Base-by-base conservation (phyloP, 2,888 invertebrate species). In the Parnassius orleans region DNA sequence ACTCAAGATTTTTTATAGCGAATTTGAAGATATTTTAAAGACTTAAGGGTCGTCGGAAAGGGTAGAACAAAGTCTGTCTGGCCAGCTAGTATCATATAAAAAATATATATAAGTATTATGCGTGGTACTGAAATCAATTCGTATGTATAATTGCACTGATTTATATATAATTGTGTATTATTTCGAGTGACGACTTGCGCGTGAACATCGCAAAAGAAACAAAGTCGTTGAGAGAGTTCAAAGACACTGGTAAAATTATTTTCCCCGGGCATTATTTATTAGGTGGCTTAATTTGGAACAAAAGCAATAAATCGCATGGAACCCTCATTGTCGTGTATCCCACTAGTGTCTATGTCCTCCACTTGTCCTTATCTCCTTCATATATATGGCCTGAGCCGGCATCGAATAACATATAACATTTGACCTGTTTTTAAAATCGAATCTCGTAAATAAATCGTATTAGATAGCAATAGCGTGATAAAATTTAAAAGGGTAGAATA, bases 391-490 rank as follows among this genome's bases (percentile, higher is more conserved):
- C 42, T 47, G 41, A 46, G 55, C 15, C 44, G 58, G 42, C 24
- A 33, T 43, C 19, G 19, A 60, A 14, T 51, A 61, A 61, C 19
- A 61, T 51, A 61, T 12, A 60, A 48, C 42, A 57, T 57, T 57
- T 2, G 12, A 15, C 42, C 50, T 50, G n/a, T 55, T 48, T 19
- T 10, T 43, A 33, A 24, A 51, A 48, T 15, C 3, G 15, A 10
- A 46, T 9, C 15, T 7, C 12, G 44, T 10, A 9, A 55, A 41
- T 19, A 19, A 19, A 19, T 19, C 2, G 19, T 19, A 19, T 19
- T 19, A 19, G 15, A 19, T 19, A 19, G 1, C 24, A 24, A 24
- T 24, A 24, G 24, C 5, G 24, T 24, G 24, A 24, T 24, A 24
- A 24, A 24, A 24, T 24, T 24, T 5, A 24, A 24, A 24, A 24